Base-by-base conservation (phyloP, 2,888 invertebrate species). In the Dusona sp. region DNA sequence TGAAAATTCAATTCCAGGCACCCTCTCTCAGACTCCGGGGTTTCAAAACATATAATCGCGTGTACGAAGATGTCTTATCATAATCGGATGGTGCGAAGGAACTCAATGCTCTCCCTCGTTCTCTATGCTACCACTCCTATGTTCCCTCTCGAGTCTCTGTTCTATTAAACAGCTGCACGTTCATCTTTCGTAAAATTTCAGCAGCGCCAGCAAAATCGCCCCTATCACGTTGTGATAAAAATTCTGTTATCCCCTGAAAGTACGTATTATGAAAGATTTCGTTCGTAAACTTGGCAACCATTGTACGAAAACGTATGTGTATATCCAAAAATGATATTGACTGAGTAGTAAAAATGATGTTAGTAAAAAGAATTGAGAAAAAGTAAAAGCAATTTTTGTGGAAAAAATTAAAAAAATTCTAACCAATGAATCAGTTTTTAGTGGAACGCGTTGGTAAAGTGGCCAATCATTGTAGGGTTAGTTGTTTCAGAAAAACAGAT, bases 31-130 rank as follows among this genome's bases (percentile, higher is more conserved):
- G 33, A 13, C 48, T 45, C 67, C 65, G 36, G 57, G 68, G 67
- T 42, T 77, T 36, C 72, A 78, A 48, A 84, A 87, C 80, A 87
- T 77, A 87, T 88, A 87, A 88, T 88, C 88, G 86, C 88, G 70
- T 88, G 88, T 88, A 88, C 86, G 83, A 87, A 86, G 89, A 89
- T 88, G 87, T 88, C 88, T 85, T 88, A 89, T 89, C 88, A 88
- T 89, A 88, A 88, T 88, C 87, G 85, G 83, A 73, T 78, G 86
- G 78, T 42, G 81, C 61, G 83, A 29, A 80, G 86, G 51, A 80
- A 80, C 80, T 78, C 73, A 22, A 33, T 74, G 45, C 73, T 57
- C 77, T 68, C 85, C 70, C 75, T 72, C 74, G n/a, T 42, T 48
- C 42, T 68, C 19, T 77, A 64, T 65, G 51, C 8, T 73, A 38